Base-by-base conservation (phyloP, 2,888 invertebrate species). In the Chymomyza fuscimana region DNA sequence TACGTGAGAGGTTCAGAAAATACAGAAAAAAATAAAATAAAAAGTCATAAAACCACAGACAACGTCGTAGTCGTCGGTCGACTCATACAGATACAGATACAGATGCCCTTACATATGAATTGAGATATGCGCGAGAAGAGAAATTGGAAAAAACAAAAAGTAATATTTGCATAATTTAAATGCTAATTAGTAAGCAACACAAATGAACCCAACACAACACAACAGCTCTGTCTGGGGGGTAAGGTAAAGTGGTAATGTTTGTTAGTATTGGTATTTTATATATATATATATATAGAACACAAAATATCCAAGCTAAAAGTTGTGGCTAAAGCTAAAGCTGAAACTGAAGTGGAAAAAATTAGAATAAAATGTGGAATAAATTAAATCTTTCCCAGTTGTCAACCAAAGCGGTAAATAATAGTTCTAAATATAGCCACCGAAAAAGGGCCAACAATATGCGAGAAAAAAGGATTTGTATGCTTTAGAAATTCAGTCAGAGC, bases 161-260 rank as follows among this genome's bases (percentile, higher is more conserved):
- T 79, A 71, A 84, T 88, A 78, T 84, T 84, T 86, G 84, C 86
- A 84, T 88, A 88, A 84, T 84, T 88, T 73, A 74, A 86, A 84
- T 79, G 86, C 78, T 81, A 84, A 88, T 86, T 74, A 83, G 79
- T 66, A 62, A 60, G 60, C 66, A 62, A 60, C 5, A 32, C 16
- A 32, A 32, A 61, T 40, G 15, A 40, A 61, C 29, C 16, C 9
- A 50, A 16, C 40, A 46, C 9, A 50, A 16, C 40, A 46, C 51
- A 22, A 54, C 16, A 19, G 16, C 54, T 46, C 40, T 7, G 40
- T 46, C 40, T 12, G 12, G 40, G 40, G 10, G 12, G 40, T 5
- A 46, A 46, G 12, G 40, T 5, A 46, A 46, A 12, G 40, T 4
- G 40, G 40, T 46, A 46, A 12, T 46, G 3, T 46, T 12, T 46